Percentiles rank a stretch among this genome's conserved stretches.
Evolutionary conservation across 2,888 invertebrate species (phyloP).

Genomic region (Drosophila antonietae): DNA sequence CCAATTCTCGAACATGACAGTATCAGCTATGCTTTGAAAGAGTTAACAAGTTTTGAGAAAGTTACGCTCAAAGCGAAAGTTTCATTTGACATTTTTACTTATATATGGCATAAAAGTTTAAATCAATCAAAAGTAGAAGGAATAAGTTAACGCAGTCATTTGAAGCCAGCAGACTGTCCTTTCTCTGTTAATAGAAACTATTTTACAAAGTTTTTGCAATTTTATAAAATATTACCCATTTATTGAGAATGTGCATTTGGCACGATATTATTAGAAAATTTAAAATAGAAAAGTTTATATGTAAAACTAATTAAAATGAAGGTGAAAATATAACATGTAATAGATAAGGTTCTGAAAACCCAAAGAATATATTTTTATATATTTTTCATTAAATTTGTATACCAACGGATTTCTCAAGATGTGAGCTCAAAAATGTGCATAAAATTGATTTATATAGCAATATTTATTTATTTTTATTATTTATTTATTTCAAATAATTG

Average conservation of each 20-base stretch:
- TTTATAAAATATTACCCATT: neutral
- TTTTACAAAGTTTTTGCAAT: neutral
- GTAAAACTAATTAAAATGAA: neutral
- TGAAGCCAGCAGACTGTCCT: neutral
- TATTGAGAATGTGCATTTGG: too few relatives aligned
- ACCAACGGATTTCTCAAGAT: too few relatives aligned
- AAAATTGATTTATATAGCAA: neutral
- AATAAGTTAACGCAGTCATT: neutral
- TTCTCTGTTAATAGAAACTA: neutral
- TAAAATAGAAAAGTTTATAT: neutral
- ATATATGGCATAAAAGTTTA: neutral
- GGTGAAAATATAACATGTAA: neutral
- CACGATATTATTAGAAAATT: neutral
- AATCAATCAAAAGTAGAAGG: neutral
- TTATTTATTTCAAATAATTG: neutral
- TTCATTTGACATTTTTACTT: neutral
- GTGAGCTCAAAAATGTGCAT: too few relatives aligned
- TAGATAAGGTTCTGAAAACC: too few relatives aligned
- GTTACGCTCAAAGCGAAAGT: neutral
- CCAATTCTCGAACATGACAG: neutral
- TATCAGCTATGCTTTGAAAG: neutral
- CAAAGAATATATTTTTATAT: too few relatives aligned
- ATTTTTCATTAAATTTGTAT: too few relatives aligned
- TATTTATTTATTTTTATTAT: too few relatives aligned
- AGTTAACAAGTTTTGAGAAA: slow-evolving; percentile 2